Evolutionary conservation across 1,140 invertebrate genomes (phyloP).

Genomic region (Drosophila pallidifrons): DNA sequence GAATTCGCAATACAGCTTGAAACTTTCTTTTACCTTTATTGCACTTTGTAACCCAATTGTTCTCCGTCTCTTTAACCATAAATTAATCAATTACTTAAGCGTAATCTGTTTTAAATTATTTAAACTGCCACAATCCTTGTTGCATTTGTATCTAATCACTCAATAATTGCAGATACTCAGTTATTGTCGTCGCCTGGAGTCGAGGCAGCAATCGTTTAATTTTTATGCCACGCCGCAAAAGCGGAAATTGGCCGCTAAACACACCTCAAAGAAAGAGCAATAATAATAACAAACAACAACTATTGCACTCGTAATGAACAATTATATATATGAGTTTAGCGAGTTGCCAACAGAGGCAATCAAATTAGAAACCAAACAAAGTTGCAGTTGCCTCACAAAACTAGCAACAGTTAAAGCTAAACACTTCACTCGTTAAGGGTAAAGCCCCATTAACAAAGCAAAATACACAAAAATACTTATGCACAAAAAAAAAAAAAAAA

Average conservation of each 20-base stretch:
- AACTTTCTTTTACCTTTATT: too few relatives aligned
- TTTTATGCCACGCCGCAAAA: constrained; percentile 17
- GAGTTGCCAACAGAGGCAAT: constrained; percentile 44
- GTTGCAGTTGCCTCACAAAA: constrained; percentile 3
- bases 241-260: constrained; percentile 41
- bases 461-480: not conserved
- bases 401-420: constrained; percentile 57
- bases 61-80: not conserved
- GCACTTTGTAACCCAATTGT: too few relatives aligned
- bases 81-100: not conserved
- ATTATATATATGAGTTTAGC: constrained; percentile 42
- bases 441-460: constrained; percentile 19
- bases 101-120: not conserved
- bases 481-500: too few relatives aligned
- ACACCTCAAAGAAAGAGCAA: constrained; percentile 38
- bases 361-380: constrained; percentile 67
- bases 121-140: not conserved
- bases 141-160: not conserved
- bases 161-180: not conserved
- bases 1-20: too few relatives aligned
- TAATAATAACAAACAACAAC: constrained; percentile 22
- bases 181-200: constrained; percentile 12
- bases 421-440: constrained; percentile 9
- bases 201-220: constrained; percentile 31
- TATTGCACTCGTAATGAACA: constrained; percentile 29